Evolutionary conservation across 2,113 vertebrate genomes (phyloP).

Genomic region (Scatophagus argus): DNA sequence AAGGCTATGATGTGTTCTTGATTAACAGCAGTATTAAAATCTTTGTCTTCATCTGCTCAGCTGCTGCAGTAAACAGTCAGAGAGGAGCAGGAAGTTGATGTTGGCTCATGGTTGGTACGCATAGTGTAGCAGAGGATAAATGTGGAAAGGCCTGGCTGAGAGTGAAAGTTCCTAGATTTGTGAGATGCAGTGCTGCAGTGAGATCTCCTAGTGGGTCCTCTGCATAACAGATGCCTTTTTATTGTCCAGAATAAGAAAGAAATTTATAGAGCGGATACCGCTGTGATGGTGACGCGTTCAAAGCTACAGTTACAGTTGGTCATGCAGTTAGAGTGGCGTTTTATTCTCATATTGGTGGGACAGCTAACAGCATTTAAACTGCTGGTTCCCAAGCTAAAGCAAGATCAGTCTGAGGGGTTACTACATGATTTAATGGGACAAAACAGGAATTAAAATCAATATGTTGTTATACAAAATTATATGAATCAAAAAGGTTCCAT

Average conservation of each 20-base stretch:
- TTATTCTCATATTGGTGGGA: neutral
- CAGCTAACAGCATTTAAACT: neutral
- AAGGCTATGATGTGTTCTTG: neutral
- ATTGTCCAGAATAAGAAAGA: slow-evolving; percentile 28
- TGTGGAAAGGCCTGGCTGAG: slow-evolving; percentile 55
- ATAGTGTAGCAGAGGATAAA: slow-evolving; percentile 22
- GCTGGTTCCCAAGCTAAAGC: neutral
- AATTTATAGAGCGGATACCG: slow-evolving; percentile 53
- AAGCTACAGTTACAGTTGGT: neutral
- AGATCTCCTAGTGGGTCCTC: slow-evolving; percentile 40
- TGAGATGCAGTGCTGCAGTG: slow-evolving; percentile 56
- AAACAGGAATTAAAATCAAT: neutral
- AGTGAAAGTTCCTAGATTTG: slow-evolving; percentile 49
- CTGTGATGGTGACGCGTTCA: slow-evolving; percentile 14
- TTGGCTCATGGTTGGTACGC: slow-evolving; percentile 25
- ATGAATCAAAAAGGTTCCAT: neutral
- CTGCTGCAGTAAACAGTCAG: slow-evolving; percentile 24
- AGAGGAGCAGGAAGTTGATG: slow-evolving; percentile 50
- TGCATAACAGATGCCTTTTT: slow-evolving; percentile 32
- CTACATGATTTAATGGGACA: neutral
- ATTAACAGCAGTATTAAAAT: slow-evolving; percentile 14
- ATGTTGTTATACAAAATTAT: neutral
- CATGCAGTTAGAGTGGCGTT: neutral
- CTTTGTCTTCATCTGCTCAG: slow-evolving; percentile 2
- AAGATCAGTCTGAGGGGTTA: neutral